Percentiles rank a stretch among this genome's conserved stretches.
Evolutionary conservation across 2,888 invertebrate species (phyloP).

Genomic region (Gymnosoma rotundatum): DNA sequence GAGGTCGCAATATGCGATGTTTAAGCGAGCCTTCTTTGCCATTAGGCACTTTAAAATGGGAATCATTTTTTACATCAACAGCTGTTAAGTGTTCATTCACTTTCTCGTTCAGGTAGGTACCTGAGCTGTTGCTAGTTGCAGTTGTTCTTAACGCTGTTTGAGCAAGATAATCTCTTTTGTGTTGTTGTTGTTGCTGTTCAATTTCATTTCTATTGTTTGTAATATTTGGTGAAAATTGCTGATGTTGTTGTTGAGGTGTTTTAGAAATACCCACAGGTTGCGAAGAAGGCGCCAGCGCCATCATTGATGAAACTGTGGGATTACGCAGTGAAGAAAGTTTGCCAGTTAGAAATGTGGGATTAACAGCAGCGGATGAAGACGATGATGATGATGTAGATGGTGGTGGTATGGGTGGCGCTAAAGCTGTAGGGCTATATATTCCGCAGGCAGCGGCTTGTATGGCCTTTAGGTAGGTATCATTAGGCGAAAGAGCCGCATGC

Average conservation of each 20-base stretch:
- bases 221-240: conserved; percentile 51
- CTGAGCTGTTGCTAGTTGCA: conserved; percentile 35
- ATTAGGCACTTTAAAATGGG: conserved; percentile 82
- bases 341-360: conserved; percentile 43
- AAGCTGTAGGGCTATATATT: conserved; percentile 57
- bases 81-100: conserved; percentile 71
- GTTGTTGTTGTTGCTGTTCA: conserved; percentile 40
- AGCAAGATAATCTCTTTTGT: conserved; percentile 42
- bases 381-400: conserved; percentile 71
- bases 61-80: conserved; percentile 71
- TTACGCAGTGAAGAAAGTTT: conserved; percentile 52
- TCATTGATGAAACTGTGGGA: conserved; percentile 52
- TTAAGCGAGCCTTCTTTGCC: conserved; percentile 86
- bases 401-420: conserved; percentile 44
- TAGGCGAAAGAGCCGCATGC: conserved; percentile 59
- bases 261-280: conserved; percentile 37
- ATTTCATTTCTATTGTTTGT: conserved; percentile 39
- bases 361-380: conserved; percentile 68
- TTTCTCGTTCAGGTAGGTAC: conserved; percentile 75
- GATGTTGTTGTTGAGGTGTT: conserved; percentile 45
- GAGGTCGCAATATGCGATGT: conserved; percentile 85
- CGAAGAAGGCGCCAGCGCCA: conserved; percentile 62
- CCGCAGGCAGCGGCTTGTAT: conserved; percentile 65
- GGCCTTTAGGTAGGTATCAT: conserved; percentile 63
- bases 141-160: conserved; percentile 33